Percentiles rank a stretch among this genome's conserved stretches.
Conservation (phyloP, 2,113 vertebrate species). For the Brienomyrus longianalis region DNA sequence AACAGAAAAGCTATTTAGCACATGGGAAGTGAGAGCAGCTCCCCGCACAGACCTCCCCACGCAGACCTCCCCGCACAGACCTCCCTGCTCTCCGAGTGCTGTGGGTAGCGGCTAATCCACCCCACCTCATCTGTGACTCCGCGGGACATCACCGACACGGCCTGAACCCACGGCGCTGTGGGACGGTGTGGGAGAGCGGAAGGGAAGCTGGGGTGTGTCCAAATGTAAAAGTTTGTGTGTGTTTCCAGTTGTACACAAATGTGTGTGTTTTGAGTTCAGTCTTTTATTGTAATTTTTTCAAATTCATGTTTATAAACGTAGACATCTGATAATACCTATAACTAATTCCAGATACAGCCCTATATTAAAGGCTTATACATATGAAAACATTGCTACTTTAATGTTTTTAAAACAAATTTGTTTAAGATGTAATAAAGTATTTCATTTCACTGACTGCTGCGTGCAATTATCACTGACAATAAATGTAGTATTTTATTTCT, state of each 20-base stretch:
- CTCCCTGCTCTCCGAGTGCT: not conserved
- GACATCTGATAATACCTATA: not conserved
- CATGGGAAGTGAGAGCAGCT: not conserved
- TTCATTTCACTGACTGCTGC: not conserved
- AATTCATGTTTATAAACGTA: not conserved
- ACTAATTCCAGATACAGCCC: not conserved
- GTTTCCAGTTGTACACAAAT: conserved; percentile 6
- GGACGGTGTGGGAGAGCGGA: not conserved
- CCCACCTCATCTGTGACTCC: not conserved
- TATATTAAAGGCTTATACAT: not conserved
- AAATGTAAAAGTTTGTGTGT: not conserved
- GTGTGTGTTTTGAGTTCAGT: conserved; percentile 7
- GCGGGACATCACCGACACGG: not conserved
- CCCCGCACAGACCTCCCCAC: not conserved
- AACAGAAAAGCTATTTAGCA: not conserved
- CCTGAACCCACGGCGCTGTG: not conserved
- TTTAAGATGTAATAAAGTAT: conserved; percentile 8
- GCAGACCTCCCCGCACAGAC: no score
- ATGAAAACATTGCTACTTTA: not conserved
- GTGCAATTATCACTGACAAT: not conserved
- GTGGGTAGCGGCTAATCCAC: not conserved
- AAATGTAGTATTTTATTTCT: not conserved
- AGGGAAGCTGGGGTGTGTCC: not conserved
- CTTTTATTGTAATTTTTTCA: not conserved
- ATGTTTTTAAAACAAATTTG: not conserved